Evolutionary conservation across 53 echinoderm and acorn worm genomes (phyloP).

Genomic region (Echinometra lucunter): DNA sequence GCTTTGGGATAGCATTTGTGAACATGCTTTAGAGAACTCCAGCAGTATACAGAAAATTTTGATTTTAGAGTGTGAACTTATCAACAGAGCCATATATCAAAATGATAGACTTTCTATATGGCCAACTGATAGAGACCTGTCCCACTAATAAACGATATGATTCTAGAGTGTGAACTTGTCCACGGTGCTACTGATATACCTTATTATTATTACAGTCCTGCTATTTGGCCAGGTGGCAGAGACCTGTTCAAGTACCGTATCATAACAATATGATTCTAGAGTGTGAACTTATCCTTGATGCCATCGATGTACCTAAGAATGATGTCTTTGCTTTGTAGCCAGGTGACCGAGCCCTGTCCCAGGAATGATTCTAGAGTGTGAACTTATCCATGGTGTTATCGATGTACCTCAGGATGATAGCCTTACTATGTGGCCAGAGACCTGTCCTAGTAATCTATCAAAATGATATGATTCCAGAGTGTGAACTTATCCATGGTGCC

Average conservation of each 20-base stretch:
- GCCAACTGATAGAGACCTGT: slow-evolving; percentile 85
- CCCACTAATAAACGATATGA: background rate
- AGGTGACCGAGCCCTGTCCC: slow-evolving; percentile 78
- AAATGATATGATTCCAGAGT: too few species aligned
- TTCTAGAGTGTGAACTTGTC: slow-evolving; percentile 71
- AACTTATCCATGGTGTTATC: slow-evolving; percentile 79
- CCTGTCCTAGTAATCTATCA: too few species aligned
- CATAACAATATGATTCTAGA: background rate
- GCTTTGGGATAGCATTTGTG: too few species aligned
- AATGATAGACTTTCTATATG: slow-evolving; percentile 78
- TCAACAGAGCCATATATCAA: slow-evolving; percentile 77
- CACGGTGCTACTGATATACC: slow-evolving; percentile 74
- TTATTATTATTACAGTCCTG: slow-evolving; percentile 79
- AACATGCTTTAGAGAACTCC: too few species aligned
- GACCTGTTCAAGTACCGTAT: too few species aligned
- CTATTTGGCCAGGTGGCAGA: slow-evolving; percentile 83
- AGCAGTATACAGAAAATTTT: too few species aligned
- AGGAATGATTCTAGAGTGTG: background rate
- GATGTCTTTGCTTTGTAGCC: slow-evolving; percentile 83
- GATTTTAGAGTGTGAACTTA: slow-evolving; percentile 66
- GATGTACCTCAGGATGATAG: slow-evolving; percentile 78
- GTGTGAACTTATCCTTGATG: slow-evolving; percentile 73
- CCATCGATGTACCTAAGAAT: slow-evolving; percentile 80
- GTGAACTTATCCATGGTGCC: too few species aligned
- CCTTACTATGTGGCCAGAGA: slow-evolving; percentile 84